Conservation (phyloP, 2,797 vertebrate species). For the Acropternis orthonyx region DNA sequence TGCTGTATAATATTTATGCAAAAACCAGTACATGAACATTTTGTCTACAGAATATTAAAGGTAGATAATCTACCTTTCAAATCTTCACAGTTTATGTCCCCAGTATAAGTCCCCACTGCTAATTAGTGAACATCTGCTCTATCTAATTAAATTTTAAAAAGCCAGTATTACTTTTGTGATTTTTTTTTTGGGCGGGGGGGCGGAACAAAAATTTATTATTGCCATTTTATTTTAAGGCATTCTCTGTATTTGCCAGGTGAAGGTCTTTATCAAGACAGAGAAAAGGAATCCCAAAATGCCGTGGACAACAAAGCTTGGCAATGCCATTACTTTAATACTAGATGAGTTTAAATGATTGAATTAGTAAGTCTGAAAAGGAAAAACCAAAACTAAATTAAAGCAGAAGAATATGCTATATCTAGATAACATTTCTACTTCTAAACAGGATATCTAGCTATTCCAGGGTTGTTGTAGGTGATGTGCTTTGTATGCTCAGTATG, state of each 20-base stretch:
- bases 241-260: neutral
- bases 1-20: neutral
- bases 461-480: neutral
- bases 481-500: neutral
- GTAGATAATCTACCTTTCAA: neutral
- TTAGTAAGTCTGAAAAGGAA: neutral
- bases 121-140: neutral
- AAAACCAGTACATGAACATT: neutral
- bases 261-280: neutral
- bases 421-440: neutral
- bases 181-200: rapidly evolving
- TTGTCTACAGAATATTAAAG: neutral
- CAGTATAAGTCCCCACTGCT: neutral
- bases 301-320: neutral
- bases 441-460: neutral
- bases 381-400: neutral
- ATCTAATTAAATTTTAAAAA: neutral
- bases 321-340: neutral
- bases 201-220: neutral
- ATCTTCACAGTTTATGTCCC: neutral
- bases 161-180: neutral
- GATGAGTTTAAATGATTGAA: neutral
- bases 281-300: neutral
- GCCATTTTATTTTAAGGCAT: neutral
- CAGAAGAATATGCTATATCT: neutral